Evolutionary conservation across 1,140 invertebrate species (phyloP), one percentile per base, ranked within the genome.

Genomic region (Centruroides sculpturatus): DNA sequence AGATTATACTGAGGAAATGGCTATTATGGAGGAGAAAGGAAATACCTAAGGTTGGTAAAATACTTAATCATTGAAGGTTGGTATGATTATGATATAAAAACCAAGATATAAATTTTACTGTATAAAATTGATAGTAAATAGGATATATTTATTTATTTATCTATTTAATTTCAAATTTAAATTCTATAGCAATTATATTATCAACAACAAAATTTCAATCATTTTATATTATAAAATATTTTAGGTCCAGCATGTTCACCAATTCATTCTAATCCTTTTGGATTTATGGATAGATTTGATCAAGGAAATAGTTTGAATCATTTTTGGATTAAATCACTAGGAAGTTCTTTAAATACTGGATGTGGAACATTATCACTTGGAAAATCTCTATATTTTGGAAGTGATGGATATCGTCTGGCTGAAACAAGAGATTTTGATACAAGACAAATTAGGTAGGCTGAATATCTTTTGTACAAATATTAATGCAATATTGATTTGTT

Each of bases 371-470:
- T 64, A 35, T 61, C 63, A 51, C 48, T 61, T 7, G 63, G 59
- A 54, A 61, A 64, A 13, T 64, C 63, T 3, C 35, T 64, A 5
- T 64, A 64, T 48, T 64, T 64, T 64, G 56, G 60, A 9, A 54
- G 54, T 47, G 5, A 56, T 55, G 63, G 59, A 8, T 59, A 59
- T 53, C 55, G 63, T 4, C 5, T 60, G 36, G 63, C 63, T 35
- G 56, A 59, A 9, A 64, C 63, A 8, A 59, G 52, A n/a, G 63
- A 64, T 49, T 56, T 64, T 13, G 60, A 64, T 55, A 64, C 63
- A 8, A 52, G 47, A 36, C 58, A 60, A 47, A 36, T 64, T 35
- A 61, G 56, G 63, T 64, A 51, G 59, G 51, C 47, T 51, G 47
- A 34, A 64, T 59, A 49, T 60, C 70, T 69, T 57, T 57, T 8